phyloP scores from a whole-genome alignment of 2,797 vertebrate genomes.

The Sebastes iracundus region DNA sequence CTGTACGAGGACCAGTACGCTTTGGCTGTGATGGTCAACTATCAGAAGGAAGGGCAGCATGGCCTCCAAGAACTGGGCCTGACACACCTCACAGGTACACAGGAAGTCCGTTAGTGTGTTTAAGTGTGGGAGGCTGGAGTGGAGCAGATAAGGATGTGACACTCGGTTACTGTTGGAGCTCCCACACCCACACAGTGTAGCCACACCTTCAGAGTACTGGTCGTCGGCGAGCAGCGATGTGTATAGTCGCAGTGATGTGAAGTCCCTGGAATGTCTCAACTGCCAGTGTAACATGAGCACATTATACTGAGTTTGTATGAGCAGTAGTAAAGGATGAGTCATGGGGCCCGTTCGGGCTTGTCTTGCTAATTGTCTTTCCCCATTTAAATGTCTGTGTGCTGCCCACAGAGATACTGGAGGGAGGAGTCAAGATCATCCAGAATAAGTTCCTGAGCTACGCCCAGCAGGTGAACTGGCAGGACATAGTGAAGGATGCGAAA shows the following conservation, averaged over 20 bases:
- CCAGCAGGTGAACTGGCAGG: slow-evolving; percentile 89
- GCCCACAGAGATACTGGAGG: slow-evolving; percentile 90
- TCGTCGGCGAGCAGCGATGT: neutral
- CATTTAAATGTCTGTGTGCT: slow-evolving; percentile 50
- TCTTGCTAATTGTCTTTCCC: slow-evolving; percentile 24
- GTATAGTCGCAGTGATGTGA: slow-evolving; percentile 24
- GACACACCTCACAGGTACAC: slow-evolving; percentile 92
- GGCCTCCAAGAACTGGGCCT: slow-evolving; percentile 94
- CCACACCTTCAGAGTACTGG: slow-evolving; percentile 55
- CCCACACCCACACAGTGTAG: slow-evolving; percentile 51
- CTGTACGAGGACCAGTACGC: slow-evolving; percentile 91
- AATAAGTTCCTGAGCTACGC: slow-evolving; percentile 91
- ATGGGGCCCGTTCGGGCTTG: slow-evolving; percentile 57
- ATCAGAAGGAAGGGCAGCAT: slow-evolving; percentile 90
- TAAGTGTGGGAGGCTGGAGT: slow-evolving; percentile 30
- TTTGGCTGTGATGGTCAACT: slow-evolving; percentile 93
- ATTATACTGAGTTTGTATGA: neutral
- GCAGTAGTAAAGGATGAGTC: slow-evolving; percentile 64
- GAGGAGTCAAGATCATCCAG: slow-evolving; percentile 89
- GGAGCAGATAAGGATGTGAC: slow-evolving; percentile 34
- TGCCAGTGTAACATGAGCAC: slow-evolving; percentile 62
- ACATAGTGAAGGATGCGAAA: slow-evolving; percentile 87
- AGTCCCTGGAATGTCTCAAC: slow-evolving; percentile 71
- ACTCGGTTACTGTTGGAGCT: slow-evolving; percentile 38
- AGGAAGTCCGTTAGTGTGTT: neutral